Conservation (phyloP, 2,888 invertebrate species). For the Mesodorylaimus sp. region DNA sequence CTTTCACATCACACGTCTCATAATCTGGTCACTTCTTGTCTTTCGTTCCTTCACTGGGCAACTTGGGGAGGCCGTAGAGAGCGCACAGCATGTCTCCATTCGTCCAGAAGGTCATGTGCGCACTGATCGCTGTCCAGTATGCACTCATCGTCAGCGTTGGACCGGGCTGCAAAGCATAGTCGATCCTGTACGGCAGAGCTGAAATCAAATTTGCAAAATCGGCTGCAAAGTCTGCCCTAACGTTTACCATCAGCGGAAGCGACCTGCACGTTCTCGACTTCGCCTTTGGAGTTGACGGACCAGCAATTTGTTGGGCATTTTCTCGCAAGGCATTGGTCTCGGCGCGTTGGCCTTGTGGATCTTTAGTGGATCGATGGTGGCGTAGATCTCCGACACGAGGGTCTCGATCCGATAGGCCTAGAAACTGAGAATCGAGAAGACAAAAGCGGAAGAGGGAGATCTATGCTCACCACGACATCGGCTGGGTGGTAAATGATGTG, state of each 20-base stretch:
- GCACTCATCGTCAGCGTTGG: conserved; percentile 42
- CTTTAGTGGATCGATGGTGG: conserved; percentile 41
- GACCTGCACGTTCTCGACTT: too few relatives aligned
- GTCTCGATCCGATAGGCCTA: conserved; percentile 44
- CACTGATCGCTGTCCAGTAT: conserved; percentile 44
- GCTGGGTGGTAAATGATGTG: conserved; percentile 49
- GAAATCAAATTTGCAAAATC: too few relatives aligned
- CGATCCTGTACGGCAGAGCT: conserved; percentile 22
- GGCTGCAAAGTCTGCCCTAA: too few relatives aligned
- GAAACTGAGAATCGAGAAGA: too few relatives aligned
- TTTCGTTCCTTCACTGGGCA: too few relatives aligned
- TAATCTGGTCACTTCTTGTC: too few relatives aligned
- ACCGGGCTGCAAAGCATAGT: conserved; percentile 43
- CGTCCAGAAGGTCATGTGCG: conserved; percentile 48
- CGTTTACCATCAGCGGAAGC: too few relatives aligned
- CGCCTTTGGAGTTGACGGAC: too few relatives aligned
- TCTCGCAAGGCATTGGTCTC: conserved; percentile 32
- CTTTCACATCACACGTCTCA: too few relatives aligned
- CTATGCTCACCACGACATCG: conserved; percentile 43
- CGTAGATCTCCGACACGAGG: conserved; percentile 42
- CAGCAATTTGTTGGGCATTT: too few relatives aligned
- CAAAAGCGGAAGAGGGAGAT: too few relatives aligned
- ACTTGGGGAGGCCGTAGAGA: too few relatives aligned
- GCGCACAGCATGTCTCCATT: conserved; percentile 43
- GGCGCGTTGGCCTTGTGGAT: conserved; percentile 39